A percentile compares a stretch with the other conserved stretches of the same genome.
These are phyloP conservation scores for Euphonia xanthogaster DNA, from an alignment of 2,797 vertebrate species.

Conservation along the genomic window DNA sequence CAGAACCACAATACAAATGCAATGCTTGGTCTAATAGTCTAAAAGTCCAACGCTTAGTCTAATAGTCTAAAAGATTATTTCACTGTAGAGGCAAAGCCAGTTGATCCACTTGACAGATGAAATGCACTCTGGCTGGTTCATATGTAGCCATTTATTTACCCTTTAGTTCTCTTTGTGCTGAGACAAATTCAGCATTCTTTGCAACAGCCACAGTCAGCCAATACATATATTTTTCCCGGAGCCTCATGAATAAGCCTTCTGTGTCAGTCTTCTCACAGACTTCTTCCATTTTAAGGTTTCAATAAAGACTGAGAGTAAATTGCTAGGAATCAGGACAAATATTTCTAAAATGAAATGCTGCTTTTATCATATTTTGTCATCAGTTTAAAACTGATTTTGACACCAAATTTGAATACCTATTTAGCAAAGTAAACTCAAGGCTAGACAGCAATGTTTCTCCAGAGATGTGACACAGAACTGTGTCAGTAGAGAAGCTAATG, in stretches of 20 bases:
- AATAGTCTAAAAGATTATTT: neutral
- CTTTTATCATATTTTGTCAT: neutral
- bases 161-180: neutral
- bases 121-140: neutral
- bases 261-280: neutral
- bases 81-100: neutral
- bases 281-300: neutral
- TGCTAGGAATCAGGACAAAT: neutral
- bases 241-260: neutral
- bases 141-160: neutral
- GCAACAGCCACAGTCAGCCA: rapidly evolving
- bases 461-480: neutral
- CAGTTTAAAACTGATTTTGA: neutral
- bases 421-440: neutral
- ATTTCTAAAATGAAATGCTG: rapidly evolving
- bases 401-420: neutral
- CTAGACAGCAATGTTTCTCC: neutral
- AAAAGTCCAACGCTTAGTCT: neutral
- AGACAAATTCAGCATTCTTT: neutral
- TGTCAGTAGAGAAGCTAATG: neutral
- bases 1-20: neutral
- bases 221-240: neutral
- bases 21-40: no score
- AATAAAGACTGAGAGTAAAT: neutral
- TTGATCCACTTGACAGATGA: neutral